Evolutionary conservation across 2,888 invertebrate species (phyloP).

Genomic region (Argyresthia goedartella): DNA sequence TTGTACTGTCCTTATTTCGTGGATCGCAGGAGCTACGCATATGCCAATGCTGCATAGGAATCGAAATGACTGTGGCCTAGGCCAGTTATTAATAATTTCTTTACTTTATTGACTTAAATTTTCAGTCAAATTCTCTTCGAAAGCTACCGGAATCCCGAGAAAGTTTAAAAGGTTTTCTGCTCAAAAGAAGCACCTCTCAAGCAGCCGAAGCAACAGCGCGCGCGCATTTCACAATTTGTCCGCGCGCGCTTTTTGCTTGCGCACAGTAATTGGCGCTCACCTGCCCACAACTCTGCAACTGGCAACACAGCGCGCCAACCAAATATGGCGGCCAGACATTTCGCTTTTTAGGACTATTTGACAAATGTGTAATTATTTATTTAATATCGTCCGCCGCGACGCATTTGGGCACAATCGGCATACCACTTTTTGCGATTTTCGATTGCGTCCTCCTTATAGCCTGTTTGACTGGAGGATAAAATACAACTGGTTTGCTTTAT

Average conservation of each 20-base stretch:
- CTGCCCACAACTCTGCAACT: slow-evolving; percentile 31
- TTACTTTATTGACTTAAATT: no score
- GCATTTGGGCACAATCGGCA: slow-evolving; percentile 62
- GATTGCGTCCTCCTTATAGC: slow-evolving; percentile 17
- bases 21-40: no score
- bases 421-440: slow-evolving; percentile 44
- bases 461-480: background rate
- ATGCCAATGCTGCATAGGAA: no score
- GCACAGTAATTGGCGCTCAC: slow-evolving; percentile 59
- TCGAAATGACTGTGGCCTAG: no score
- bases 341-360: slow-evolving; percentile 63
- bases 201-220: no score
- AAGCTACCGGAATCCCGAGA: no score
- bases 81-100: no score
- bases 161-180: no score
- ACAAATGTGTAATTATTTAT: slow-evolving; percentile 72
- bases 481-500: background rate
- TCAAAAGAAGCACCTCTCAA: no score
- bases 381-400: slow-evolving; percentile 52
- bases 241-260: slow-evolving; percentile 53
- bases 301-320: slow-evolving; percentile 34
- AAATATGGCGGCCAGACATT: slow-evolving; percentile 55
- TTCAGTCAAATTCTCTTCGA: no score
- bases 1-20: no score
- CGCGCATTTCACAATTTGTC: slow-evolving; percentile 64